Evolutionary conservation across 1,140 invertebrate species (phyloP).

Genomic region (Nylanderia fulva): DNA sequence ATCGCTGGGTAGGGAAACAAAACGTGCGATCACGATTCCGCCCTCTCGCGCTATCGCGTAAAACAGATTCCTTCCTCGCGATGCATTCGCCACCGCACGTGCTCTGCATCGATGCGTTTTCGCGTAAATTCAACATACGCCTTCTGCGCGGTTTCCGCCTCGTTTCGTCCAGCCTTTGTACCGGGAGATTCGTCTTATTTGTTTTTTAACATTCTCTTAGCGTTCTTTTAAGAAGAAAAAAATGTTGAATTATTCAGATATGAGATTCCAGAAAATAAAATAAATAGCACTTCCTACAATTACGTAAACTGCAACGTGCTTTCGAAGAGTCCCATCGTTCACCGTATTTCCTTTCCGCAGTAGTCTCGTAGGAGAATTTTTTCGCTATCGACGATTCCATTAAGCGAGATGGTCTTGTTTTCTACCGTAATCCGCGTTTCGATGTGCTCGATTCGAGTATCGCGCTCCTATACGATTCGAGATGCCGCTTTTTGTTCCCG

Average conservation of each 20-base stretch:
- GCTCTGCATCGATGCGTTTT: constrained; percentile 50
- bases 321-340: background rate
- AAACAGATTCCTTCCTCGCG: constrained; percentile 67
- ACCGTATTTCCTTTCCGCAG: background rate
- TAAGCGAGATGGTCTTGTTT: constrained; percentile 49
- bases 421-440: constrained; percentile 24
- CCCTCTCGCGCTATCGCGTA: constrained; percentile 3
- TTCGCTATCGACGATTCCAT: constrained; percentile 45
- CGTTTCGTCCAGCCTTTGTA: background rate
- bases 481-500: background rate
- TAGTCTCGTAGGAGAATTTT: background rate
- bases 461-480: constrained; percentile 8
- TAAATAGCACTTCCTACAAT: too few species aligned
- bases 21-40: constrained; percentile 23
- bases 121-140: constrained; percentile 51
- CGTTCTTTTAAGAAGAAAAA: constrained; percentile 19
- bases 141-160: constrained; percentile 33
- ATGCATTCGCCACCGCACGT: constrained; percentile 63
- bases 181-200: background rate
- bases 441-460: constrained; percentile 35
- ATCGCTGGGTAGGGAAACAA: constrained; percentile 2
- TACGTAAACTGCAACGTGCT: background rate
- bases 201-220: constrained; percentile 43
- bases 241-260: too few species aligned
- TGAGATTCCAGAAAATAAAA: too few species aligned